These are phyloP conservation scores for Sclerodermus sp. DNA, from an alignment of 2,888 invertebrate species.

Conservation along the genomic window DNA sequence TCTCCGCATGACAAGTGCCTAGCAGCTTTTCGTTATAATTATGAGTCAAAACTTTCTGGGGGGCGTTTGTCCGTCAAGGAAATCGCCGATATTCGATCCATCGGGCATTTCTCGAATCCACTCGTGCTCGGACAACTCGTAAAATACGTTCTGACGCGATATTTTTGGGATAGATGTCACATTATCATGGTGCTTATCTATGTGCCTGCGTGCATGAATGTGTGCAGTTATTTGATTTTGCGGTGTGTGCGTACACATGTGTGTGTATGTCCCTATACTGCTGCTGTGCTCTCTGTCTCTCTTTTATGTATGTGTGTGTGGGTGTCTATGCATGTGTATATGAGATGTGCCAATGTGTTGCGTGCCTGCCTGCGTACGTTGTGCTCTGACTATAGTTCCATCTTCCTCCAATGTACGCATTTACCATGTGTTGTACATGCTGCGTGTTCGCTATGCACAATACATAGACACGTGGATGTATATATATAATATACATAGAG, in stretches of 20 bases:
- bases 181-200: conserved; percentile 31
- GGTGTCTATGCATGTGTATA: no score
- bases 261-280: background rate
- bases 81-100: conserved; percentile 12
- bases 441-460: conserved; percentile 22
- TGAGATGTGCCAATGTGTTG: no score
- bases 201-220: conserved; percentile 24
- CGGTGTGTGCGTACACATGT: conserved; percentile 5
- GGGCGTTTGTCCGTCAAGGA: conserved; percentile 13
- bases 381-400: no score
- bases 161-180: conserved; percentile 53
- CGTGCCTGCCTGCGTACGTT: no score
- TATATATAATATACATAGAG: conserved; percentile 14
- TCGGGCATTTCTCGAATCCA: conserved; percentile 1
- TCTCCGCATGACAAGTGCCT: conserved; percentile 41
- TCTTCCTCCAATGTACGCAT: background rate
- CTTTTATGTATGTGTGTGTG: conserved; percentile 4
- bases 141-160: conserved; percentile 38
- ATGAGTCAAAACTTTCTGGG: conserved; percentile 29
- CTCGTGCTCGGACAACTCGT: conserved; percentile 15
- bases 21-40: conserved; percentile 14
- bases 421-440: conserved; percentile 16
- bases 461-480: conserved; percentile 11
- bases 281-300: no score
- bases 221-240: conserved; percentile 31